Evolutionary conservation across 2,888 invertebrate genomes (phyloP), one percentile per base, ranked within the genome.

Genomic region (Cheilosia vulpina): DNA sequence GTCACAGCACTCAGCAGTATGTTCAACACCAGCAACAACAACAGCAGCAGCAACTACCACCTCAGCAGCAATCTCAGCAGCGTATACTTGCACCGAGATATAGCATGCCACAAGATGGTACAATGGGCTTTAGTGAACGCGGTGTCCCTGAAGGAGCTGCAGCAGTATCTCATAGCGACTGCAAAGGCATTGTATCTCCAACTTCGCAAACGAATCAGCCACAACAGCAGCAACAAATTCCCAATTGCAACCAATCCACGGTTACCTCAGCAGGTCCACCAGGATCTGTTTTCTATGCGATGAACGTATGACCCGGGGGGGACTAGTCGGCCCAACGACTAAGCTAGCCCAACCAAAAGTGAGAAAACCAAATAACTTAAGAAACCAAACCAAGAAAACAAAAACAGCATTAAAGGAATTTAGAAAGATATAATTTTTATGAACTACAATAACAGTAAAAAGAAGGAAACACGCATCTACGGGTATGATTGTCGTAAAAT

Each of bases 301-400:
- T 97, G 97, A 97, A 97, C 90, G 96, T 97, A 93, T 97, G 96
- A 96, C 94, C 94, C 90, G 93, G 94, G 90, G 94, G 89, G 77
- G 91, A 91, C 90, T 91, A 91, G 90, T 91, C 91, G 88, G 88
- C 89, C 50, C 65, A 72, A 72, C 57, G 81, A 57, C 81, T 71
- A 57, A 76, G 19, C 72, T 63, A 85, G 71, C 71, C 81, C 71
- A 85, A 76, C 60, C 31, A 57, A 85, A 76, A 76, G 76, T 85
- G 76, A 85, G 71, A 72, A 78, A 85, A 80, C 73, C 83, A 79
- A 84, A 79, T 69, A 13, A 60, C 38, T 63, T 71, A 53, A 71
- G 34, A 66, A 68, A 71, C 15, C n/a, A 62, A 27, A 21, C 17
- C 17, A 47, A 47, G 19, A 57, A 68, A 69, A 53, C 47, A 55